Evolutionary conservation across 2,797 vertebrate species (phyloP).

Genomic region (Sebastes steindachneri): DNA sequence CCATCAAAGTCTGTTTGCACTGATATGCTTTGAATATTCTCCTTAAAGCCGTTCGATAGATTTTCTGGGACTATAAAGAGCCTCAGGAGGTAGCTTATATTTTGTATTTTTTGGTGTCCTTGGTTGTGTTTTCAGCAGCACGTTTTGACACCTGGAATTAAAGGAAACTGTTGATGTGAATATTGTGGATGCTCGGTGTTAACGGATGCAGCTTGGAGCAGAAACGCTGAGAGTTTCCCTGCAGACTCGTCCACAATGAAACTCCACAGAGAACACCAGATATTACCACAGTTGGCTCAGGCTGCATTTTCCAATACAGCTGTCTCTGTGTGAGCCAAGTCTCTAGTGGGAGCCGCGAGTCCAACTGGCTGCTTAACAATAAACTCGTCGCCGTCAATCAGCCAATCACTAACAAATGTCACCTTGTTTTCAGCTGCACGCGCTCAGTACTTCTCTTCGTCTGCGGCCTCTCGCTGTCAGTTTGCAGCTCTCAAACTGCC

Average conservation of each 20-base stretch:
- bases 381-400: conserved; percentile 57
- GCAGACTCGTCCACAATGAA: conserved; percentile 37
- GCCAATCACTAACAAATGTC: conserved; percentile 52
- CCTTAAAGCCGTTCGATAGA: not conserved
- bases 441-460: conserved; percentile 23
- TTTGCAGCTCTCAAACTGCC: conserved; percentile 57
- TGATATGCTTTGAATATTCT: not conserved
- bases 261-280: conserved; percentile 33
- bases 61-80: not conserved
- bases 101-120: not conserved
- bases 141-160: not conserved
- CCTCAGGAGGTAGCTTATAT: not conserved
- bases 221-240: conserved; percentile 20
- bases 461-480: conserved; percentile 40
- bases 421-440: conserved; percentile 58
- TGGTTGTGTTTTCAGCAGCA: not conserved
- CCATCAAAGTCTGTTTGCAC: too few species aligned
- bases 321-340: conserved; percentile 48
- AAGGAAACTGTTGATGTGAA: conserved; percentile 18
- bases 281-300: conserved; percentile 39
- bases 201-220: conserved; percentile 8
- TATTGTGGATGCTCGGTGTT: not conserved
- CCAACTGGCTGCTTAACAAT: conserved; percentile 70
- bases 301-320: conserved; percentile 48
- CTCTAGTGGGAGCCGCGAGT: conserved; percentile 30